Conservation (phyloP, 1,140 invertebrate genomes). For the Palaemon carinicauda region DNA sequence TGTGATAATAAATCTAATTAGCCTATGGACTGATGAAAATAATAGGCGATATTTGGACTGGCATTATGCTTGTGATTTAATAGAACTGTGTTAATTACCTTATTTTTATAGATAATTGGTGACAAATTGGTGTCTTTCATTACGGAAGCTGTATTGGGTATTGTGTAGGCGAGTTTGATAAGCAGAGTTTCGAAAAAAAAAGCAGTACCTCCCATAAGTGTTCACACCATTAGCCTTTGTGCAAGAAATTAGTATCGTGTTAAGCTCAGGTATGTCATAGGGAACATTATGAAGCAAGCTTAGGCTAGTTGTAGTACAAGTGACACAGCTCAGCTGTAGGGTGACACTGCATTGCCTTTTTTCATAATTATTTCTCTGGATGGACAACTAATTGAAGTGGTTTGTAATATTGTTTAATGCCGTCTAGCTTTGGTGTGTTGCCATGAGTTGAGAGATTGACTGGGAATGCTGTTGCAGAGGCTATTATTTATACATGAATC, state of each 20-base stretch:
- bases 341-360: too few species aligned
- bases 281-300: neutral
- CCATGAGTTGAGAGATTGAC: too few species aligned
- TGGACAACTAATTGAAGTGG: too few species aligned
- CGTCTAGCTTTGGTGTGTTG: too few species aligned
- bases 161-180: conserved; percentile 17
- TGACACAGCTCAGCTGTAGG: neutral
- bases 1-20: conserved; percentile 47
- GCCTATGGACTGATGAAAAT: conserved; percentile 17
- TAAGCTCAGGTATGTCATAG: conserved; percentile 41
- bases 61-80: conserved; percentile 51
- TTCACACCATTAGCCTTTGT: conserved; percentile 38
- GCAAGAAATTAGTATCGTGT: conserved; percentile 37
- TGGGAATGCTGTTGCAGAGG: too few species aligned
- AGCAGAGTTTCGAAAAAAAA: neutral
- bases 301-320: neutral
- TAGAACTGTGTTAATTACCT: conserved; percentile 48
- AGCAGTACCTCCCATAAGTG: conserved; percentile 32
- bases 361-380: too few species aligned
- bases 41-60: conserved; percentile 33
- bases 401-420: too few species aligned
- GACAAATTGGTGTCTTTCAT: conserved; percentile 54
- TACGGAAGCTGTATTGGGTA: conserved; percentile 30
- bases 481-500: too few species aligned
- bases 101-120: conserved; percentile 57